phyloP scores from a whole-genome alignment of 1,140 invertebrate species.

The Neodiprion virginianus region DNA sequence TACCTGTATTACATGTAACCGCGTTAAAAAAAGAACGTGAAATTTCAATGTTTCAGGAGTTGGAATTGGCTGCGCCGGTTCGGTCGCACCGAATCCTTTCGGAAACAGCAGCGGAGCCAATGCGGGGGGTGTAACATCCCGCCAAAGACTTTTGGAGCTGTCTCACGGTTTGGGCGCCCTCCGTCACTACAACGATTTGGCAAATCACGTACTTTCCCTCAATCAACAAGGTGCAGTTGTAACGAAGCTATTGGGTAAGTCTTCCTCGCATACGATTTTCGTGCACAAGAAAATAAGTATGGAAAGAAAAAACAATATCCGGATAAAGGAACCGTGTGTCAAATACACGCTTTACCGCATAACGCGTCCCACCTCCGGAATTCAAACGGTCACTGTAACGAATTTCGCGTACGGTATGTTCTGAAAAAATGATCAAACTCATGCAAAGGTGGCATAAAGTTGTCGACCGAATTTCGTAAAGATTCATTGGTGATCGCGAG shows the following conservation, averaged over 20 bases:
- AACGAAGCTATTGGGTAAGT: constrained; percentile 72
- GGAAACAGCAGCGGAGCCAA: constrained; percentile 45
- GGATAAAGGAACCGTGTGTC: neutral
- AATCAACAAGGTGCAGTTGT: constrained; percentile 74
- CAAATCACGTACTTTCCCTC: constrained; percentile 70
- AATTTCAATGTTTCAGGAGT: constrained; percentile 41
- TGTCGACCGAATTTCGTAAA: no score
- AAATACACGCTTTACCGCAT: no score
- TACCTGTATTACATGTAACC: no score
- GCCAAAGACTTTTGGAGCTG: constrained; percentile 69
- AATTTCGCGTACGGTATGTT: no score
- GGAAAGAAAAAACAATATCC: neutral
- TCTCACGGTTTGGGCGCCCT: constrained; percentile 68
- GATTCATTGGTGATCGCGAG: no score
- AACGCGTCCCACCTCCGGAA: no score
- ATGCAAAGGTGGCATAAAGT: no score
- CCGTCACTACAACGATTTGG: constrained; percentile 73
- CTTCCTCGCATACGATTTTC: neutral
- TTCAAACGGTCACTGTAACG: no score
- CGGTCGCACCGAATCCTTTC: constrained; percentile 28
- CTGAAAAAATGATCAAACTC: no score
- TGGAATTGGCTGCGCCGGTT: constrained; percentile 51
- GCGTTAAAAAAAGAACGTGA: neutral
- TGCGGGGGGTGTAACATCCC: constrained; percentile 29
- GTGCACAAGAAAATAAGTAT: no score